phyloP scores from a whole-genome alignment of 2,888 invertebrate genomes.

The Plagodis dolabraria region DNA sequence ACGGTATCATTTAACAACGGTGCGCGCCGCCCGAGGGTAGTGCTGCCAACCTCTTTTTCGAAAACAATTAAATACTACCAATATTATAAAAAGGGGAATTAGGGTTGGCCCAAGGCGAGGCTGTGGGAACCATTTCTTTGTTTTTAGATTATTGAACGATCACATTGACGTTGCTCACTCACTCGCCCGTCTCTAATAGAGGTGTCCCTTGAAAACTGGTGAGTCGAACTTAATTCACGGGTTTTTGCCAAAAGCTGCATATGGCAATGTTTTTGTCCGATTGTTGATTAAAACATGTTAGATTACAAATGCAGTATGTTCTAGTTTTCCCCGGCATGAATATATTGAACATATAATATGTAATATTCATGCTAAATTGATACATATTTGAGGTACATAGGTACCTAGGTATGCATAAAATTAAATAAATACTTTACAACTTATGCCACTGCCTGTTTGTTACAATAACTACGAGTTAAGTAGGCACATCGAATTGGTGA shows the following conservation, averaged over 20 bases:
- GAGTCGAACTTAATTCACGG: constrained; percentile 44
- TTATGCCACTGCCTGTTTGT: no score
- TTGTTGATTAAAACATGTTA: constrained; percentile 40
- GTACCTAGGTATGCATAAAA: no score
- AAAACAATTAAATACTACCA: constrained; percentile 76
- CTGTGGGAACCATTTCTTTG: constrained; percentile 71
- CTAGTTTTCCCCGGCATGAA: background rate
- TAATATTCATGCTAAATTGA: no score
- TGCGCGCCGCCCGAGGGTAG: constrained; percentile 65
- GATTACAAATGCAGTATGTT: constrained; percentile 10
- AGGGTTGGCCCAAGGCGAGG: constrained; percentile 65
- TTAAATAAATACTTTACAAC: no score
- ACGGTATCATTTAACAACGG: constrained; percentile 54
- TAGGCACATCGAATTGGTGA: no score
- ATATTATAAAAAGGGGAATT: constrained; percentile 51
- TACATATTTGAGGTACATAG: no score
- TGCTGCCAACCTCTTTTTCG: constrained; percentile 72
- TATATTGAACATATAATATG: no score
- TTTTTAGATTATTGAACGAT: constrained; percentile 50
- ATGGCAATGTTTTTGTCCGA: constrained; percentile 47
- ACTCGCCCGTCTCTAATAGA: constrained; percentile 44
- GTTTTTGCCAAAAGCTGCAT: constrained; percentile 38
- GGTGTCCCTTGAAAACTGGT: constrained; percentile 47
- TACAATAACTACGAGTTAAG: no score
- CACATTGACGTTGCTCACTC: constrained; percentile 58